Evolutionary conservation across 2,888 invertebrate species (phyloP), one percentile per base, ranked within the genome.

Genomic region (Aquatica leii): DNA sequence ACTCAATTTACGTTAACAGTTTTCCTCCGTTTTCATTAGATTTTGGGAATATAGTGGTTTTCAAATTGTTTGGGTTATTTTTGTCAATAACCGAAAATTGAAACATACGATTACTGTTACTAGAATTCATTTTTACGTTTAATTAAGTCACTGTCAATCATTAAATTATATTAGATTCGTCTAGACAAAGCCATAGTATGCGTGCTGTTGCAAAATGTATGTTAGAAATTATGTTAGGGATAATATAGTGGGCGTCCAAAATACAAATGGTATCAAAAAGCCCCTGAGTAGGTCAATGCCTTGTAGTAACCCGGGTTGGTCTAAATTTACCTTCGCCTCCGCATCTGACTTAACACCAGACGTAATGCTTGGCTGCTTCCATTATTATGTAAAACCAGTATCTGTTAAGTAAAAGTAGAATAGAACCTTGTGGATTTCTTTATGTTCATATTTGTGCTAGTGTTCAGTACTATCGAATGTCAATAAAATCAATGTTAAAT

Each of bases 281-380:
- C 58, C 24, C 51, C 55, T 58, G 35, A 62, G 62, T 65, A 59
- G 65, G 65, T 65, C 65, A 62, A 62, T 62, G 65, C 54, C 65
- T 65, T 58, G 35, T 41, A 65, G 61, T 65, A 65, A 65, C 65
- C 65, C 65, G 55, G 51, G 62, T 62, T 54, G 53, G 59, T 65
- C 65, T 65, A 65, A 65, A 65, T 65, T 62, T 65, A 65, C 65
- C 65, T 58, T 65, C 59, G 62, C 62, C 62, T 59, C 55, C 59
- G 62, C 61, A 57, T 65, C 50, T 61, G 60, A 65, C 54, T 65
- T 60, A 57, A 65, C 56, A 64, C 64, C 57, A 66, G 60, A 63
- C 63, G 61, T 49, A 64, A 60, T 63, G 64, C 64, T 67, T 64
- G 63, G 67, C 61, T 64, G 61, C 48, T 64, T 64, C 63, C 43